phyloP scores from a whole-genome alignment of 2,797 vertebrate species.

The Aratinga solstitialis region DNA sequence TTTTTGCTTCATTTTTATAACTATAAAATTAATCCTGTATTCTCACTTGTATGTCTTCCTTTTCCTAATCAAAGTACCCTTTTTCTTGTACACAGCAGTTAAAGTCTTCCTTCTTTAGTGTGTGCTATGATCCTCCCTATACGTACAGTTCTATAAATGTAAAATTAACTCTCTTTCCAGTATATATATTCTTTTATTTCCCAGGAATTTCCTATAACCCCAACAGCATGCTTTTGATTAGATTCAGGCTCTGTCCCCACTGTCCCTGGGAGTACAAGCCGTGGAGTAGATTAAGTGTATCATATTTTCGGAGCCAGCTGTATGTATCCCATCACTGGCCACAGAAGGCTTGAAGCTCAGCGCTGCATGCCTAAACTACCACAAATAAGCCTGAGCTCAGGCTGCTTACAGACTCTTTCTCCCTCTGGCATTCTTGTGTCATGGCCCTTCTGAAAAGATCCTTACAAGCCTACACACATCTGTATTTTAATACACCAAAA shows the following conservation, averaged over 20 bases:
- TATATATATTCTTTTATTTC: background rate
- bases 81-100: background rate
- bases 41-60: background rate
- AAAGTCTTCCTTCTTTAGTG: background rate
- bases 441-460: background rate
- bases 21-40: background rate
- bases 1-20: background rate
- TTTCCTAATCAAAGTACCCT: background rate
- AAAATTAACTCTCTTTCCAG: background rate
- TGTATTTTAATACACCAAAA: background rate
- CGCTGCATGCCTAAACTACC: background rate
- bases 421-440: background rate
- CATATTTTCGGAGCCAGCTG: background rate
- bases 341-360: background rate
- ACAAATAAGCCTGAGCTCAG: background rate
- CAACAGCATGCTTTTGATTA: background rate
- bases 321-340: background rate
- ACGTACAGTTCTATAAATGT: background rate
- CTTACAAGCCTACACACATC: accelerated
- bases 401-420: background rate
- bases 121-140: background rate
- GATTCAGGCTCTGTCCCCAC: background rate
- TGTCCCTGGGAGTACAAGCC: background rate
- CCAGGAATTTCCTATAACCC: background rate
- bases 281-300: background rate